phyloP scores from a whole-genome alignment of 2,888 invertebrate genomes.

The Hirtodrosophila histrioides region DNA sequence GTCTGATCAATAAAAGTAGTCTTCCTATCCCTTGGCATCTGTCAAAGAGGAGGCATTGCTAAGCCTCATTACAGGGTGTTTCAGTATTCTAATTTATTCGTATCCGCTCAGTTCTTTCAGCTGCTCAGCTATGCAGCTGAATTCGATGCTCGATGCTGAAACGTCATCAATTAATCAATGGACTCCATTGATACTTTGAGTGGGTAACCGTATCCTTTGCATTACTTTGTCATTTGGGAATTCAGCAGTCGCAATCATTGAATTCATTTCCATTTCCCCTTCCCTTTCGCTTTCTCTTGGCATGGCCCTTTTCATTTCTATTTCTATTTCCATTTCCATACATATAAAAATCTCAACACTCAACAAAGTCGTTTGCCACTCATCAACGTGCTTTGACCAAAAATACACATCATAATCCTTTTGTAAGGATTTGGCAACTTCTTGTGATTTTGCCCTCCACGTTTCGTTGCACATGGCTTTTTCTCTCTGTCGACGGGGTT shows the following conservation, averaged over 20 bases:
- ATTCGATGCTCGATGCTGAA: conserved; percentile 13
- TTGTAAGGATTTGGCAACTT: conserved; percentile 76
- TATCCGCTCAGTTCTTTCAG: no score
- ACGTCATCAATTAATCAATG: conserved; percentile 54
- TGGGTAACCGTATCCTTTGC: not conserved
- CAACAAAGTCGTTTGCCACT: conserved; percentile 66
- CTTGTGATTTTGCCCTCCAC: conserved; percentile 52
- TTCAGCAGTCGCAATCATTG: conserved; percentile 9
- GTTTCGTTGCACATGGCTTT: conserved; percentile 55
- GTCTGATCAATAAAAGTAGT: no score
- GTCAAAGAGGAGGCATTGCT: no score
- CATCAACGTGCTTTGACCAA: conserved; percentile 72
- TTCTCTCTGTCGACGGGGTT: conserved; percentile 29
- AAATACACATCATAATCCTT: conserved; percentile 79
- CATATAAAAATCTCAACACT: conserved; percentile 43
- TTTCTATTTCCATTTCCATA: conserved; percentile 8
- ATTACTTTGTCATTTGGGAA: conserved; percentile 11
- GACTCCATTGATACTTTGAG: conserved; percentile 27
- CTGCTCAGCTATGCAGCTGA: conserved; percentile 13
- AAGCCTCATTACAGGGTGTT: not conserved
- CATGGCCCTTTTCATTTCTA: conserved; percentile 15
- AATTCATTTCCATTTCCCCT: conserved; percentile 36
- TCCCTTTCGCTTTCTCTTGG: not conserved
- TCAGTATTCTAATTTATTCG: not conserved
- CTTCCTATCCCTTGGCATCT: no score